phyloP scores from a whole-genome alignment of 2,797 vertebrate genomes.

The Diplodus puntazzo region DNA sequence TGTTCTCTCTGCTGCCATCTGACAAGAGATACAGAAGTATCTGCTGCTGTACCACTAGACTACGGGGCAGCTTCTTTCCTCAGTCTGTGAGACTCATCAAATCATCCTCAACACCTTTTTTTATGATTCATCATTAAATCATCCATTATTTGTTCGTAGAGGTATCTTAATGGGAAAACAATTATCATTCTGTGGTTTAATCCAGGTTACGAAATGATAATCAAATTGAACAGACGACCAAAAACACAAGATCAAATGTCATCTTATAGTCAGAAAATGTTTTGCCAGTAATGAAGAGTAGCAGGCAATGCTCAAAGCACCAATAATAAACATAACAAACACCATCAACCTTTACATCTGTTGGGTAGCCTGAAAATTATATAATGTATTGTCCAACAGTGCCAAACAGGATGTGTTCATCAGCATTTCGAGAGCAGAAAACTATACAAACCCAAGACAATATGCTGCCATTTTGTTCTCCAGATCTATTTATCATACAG shows the following conservation, averaged over 20 bases:
- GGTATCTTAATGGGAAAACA: too few relatives aligned
- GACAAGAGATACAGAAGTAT: too few relatives aligned
- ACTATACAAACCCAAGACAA: conserved; percentile 61
- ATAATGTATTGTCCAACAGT: conserved; percentile 7
- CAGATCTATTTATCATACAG: conserved; percentile 60
- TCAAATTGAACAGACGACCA: background rate
- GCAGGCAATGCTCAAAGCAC: background rate
- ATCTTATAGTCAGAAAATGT: background rate
- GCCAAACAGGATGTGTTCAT: conserved; percentile 54
- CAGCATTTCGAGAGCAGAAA: conserved; percentile 45
- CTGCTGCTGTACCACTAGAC: too few relatives aligned
- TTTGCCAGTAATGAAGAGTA: background rate
- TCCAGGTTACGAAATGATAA: background rate
- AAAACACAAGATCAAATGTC: background rate
- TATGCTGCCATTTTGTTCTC: conserved; percentile 52
- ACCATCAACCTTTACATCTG: background rate
- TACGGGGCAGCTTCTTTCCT: too few relatives aligned
- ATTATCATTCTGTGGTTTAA: too few relatives aligned
- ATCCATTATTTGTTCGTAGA: too few relatives aligned
- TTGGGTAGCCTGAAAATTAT: background rate
- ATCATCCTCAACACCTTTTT: too few relatives aligned
- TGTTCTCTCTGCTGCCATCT: too few relatives aligned
- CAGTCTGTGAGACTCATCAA: too few relatives aligned
- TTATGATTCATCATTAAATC: too few relatives aligned
- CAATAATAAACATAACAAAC: background rate